Conservation (phyloP, 1,140 invertebrate genomes). For the Polyergus mexicanus region DNA sequence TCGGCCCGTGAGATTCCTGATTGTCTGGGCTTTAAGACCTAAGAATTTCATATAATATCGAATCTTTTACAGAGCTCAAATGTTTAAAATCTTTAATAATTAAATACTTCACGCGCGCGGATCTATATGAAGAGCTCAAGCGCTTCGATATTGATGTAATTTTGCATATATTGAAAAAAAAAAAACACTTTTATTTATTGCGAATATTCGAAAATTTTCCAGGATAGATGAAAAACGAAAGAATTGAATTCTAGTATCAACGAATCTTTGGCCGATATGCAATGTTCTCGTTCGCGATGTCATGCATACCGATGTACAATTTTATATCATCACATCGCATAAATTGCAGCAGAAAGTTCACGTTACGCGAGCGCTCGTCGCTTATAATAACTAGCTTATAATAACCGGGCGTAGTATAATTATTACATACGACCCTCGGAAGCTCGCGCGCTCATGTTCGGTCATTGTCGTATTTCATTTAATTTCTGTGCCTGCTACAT, state of each 20-base stretch:
- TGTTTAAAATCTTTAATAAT: not conserved
- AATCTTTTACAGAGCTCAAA: not conserved
- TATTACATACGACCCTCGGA: constrained; percentile 41
- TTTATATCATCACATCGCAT: not conserved
- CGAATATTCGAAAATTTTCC: not conserved
- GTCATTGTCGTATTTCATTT: constrained; percentile 44
- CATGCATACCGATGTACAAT: constrained; percentile 1
- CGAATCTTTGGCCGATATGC: not conserved
- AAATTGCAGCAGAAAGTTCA: constrained; percentile 30
- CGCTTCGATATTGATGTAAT: not conserved
- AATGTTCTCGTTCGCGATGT: not conserved
- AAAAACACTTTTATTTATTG: not conserved
- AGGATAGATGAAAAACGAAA: not conserved
- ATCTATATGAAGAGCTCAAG: not conserved
- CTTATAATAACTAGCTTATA: constrained; percentile 49
- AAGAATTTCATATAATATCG: not conserved
- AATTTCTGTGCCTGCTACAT: constrained; percentile 48
- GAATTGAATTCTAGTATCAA: not conserved
- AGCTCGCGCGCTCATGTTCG: not conserved
- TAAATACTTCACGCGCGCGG: not conserved
- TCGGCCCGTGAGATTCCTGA: not conserved
- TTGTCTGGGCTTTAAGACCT: not conserved
- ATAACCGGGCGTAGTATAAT: constrained; percentile 54
- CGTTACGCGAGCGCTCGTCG: not conserved
- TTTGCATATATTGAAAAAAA: not conserved